Percentiles rank a stretch among this genome's conserved stretches.
These are phyloP conservation scores for Drosophila picticornis DNA, from an alignment of 2,888 invertebrate species.

Conservation along the genomic window DNA sequence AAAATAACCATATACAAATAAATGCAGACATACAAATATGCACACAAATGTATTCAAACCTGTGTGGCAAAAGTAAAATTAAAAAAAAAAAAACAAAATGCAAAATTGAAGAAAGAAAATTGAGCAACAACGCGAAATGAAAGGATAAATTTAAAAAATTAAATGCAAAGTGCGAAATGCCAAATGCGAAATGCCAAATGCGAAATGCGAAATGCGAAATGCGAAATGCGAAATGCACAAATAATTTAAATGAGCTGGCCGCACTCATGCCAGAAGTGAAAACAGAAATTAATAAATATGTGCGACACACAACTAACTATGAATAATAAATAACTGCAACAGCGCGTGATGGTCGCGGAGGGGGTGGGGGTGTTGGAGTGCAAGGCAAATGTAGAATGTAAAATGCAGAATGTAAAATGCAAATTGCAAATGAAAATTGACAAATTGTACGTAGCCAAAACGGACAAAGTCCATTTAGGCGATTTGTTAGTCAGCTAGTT, in stretches of 20 bases:
- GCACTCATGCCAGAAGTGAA: constrained; percentile 56
- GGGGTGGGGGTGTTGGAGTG: not conserved
- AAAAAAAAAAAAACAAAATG: not conserved
- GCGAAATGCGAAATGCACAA: constrained; percentile 55
- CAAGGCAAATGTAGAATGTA: constrained; percentile 59
- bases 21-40: constrained; percentile 7
- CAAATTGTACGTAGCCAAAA: constrained; percentile 64
- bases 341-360: not conserved
- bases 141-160: constrained; percentile 18
- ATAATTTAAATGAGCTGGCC: constrained; percentile 56
- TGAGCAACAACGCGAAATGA: not conserved
- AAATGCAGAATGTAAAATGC: constrained; percentile 58
- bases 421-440: constrained; percentile 70
- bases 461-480: constrained; percentile 78
- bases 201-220: constrained; percentile 38
- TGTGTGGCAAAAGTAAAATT: constrained; percentile 9
- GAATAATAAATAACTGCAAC: constrained; percentile 68
- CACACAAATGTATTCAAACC: constrained; percentile 19
- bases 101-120: not conserved
- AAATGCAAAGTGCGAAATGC: constrained; percentile 35
- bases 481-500: constrained; percentile 66
- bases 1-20: constrained; percentile 21
- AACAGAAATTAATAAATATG: constrained; percentile 68
- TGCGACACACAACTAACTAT: constrained; percentile 60
- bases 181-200: too few relatives aligned